Conservation (phyloP, 2,797 vertebrate species). For the Crotalus adamanteus region DNA sequence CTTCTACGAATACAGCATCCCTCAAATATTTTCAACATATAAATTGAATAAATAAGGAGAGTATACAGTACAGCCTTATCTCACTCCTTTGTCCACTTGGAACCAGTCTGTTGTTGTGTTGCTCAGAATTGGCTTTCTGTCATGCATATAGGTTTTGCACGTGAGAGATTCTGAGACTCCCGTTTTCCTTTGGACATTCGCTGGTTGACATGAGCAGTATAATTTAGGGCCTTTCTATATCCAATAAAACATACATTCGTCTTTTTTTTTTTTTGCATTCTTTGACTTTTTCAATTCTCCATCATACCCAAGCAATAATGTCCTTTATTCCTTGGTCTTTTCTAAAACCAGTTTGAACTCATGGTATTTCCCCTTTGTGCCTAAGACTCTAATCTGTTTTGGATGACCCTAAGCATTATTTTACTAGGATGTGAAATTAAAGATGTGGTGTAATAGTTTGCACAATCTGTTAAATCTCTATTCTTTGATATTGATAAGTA, state of each 20-base stretch:
- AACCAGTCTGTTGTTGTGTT: background rate
- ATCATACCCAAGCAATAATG: background rate
- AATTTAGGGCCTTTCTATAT: background rate
- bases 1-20: background rate
- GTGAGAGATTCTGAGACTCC: background rate
- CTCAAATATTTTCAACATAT: background rate
- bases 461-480: background rate
- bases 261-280: background rate
- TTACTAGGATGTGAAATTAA: background rate
- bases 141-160: background rate
- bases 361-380: background rate
- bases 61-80: background rate
- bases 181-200: background rate
- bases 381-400: background rate
- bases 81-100: background rate
- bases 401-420: background rate
- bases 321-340: background rate
- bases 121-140: background rate
- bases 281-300: background rate
- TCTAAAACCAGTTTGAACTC: background rate
- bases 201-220: background rate
- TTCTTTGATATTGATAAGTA: background rate
- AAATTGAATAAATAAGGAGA: background rate
- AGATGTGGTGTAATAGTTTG: background rate
- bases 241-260: background rate